Percentiles rank a stretch among this genome's conserved stretches.
phyloP scores from a whole-genome alignment of 2,888 invertebrate genomes.

The Lagria hirta region DNA sequence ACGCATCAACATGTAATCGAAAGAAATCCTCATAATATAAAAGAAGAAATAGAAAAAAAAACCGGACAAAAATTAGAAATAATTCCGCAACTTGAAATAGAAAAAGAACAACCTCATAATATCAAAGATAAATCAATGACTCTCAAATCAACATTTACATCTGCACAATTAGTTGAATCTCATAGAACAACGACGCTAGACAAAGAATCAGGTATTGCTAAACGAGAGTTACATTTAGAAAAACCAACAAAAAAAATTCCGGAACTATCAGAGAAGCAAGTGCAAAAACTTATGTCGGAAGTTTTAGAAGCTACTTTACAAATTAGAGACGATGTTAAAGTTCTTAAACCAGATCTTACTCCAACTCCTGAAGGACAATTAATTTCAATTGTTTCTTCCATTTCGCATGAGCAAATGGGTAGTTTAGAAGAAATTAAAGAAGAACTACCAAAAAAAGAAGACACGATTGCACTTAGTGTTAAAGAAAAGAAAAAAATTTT shows the following conservation, averaged over 20 bases:
- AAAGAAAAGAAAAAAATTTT: background rate
- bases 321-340: slow-evolving; percentile 56
- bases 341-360: slow-evolving; percentile 57
- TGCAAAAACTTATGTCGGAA: slow-evolving; percentile 54
- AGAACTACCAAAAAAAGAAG: slow-evolving; percentile 20
- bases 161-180: too few species aligned
- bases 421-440: slow-evolving; percentile 37
- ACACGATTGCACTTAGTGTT: background rate
- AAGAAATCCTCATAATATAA: too few species aligned
- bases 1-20: background rate
- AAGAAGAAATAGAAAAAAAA: too few species aligned
- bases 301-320: slow-evolving; percentile 56
- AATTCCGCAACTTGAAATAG: too few species aligned
- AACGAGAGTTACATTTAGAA: slow-evolving; percentile 18
- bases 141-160: too few species aligned
- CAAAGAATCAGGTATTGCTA: too few species aligned
- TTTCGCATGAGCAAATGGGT: slow-evolving; percentile 36
- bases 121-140: too few species aligned
- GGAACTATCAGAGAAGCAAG: slow-evolving; percentile 38
- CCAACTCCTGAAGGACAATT: slow-evolving; percentile 56
- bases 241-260: slow-evolving; percentile 18
- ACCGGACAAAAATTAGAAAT: too few species aligned
- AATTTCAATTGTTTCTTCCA: slow-evolving; percentile 44
- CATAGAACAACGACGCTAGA: too few species aligned
- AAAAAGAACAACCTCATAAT: too few species aligned